These are phyloP conservation scores for Harlomillsia oculata DNA, from an alignment of 1,140 invertebrate species.

Conservation along the genomic window DNA sequence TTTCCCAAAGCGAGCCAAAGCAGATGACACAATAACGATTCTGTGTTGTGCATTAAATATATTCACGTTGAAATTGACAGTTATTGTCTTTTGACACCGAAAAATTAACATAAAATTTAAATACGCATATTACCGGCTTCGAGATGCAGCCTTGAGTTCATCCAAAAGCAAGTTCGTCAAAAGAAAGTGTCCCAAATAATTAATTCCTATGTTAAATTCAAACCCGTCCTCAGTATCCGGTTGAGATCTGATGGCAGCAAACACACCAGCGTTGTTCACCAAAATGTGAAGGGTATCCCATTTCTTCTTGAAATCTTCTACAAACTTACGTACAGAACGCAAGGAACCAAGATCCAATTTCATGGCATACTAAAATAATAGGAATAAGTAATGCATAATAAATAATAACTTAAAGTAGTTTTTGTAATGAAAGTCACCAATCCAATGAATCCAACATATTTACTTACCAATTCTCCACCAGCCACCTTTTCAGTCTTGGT, in stretches of 20 bases:
- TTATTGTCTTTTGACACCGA: too few species aligned
- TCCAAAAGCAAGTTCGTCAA: constrained; percentile 67
- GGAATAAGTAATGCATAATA: too few species aligned
- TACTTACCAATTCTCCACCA: constrained; percentile 57
- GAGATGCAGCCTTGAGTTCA: constrained; percentile 51
- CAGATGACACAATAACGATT: constrained; percentile 49
- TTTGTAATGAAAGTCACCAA: constrained; percentile 69
- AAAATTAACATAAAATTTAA: too few species aligned
- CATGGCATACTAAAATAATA: constrained; percentile 44
- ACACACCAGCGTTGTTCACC: constrained; percentile 49
- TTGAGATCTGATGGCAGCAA: constrained; percentile 45
- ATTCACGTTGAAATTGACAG: too few species aligned
- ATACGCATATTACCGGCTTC: constrained; percentile 46
- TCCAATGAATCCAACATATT: neutral
- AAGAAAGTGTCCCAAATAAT: constrained; percentile 75
- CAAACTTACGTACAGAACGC: constrained; percentile 37
- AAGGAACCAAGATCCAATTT: constrained; percentile 39
- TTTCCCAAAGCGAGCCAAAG: constrained; percentile 50
- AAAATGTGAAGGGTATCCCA: constrained; percentile 43
- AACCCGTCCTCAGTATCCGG: constrained; percentile 63
- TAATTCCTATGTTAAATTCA: constrained; percentile 70
- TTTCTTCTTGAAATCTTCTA: constrained; percentile 35
- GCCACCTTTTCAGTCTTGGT: constrained; percentile 42
- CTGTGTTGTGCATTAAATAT: constrained; percentile 40
- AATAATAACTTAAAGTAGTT: too few species aligned